Evolutionary conservation across 2,888 invertebrate species (phyloP).

Genomic region (Microctonus aethiopoides): DNA sequence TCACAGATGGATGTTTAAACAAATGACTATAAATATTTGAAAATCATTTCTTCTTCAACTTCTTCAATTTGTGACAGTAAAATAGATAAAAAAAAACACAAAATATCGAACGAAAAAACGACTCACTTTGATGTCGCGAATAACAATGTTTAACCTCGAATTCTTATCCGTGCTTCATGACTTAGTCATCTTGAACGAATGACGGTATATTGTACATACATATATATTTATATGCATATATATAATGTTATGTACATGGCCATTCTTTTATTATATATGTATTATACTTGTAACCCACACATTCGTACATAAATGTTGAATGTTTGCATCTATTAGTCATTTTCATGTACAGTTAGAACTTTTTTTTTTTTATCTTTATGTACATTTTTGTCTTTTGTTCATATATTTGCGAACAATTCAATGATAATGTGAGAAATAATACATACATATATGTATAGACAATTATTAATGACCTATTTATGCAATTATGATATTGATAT

Average conservation of each 20-base stretch:
- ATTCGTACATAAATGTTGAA: not conserved
- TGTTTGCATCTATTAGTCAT: not conserved
- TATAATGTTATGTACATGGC: not conserved
- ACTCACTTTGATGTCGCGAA: not conserved
- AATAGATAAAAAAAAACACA: no score
- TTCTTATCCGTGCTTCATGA: not conserved
- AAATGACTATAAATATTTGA: no score
- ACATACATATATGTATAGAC: not conserved
- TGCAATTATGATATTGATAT: not conserved
- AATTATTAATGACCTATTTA: no score
- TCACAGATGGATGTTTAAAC: no score
- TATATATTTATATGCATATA: no score
- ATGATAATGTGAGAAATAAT: not conserved
- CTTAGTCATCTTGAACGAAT: not conserved
- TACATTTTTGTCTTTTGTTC: not conserved
- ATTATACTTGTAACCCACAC: no score
- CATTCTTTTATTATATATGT: no score
- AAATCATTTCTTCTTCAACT: no score
- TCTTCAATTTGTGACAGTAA: no score
- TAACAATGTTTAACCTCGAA: not conserved
- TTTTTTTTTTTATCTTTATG: not conserved
- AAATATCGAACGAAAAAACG: no score
- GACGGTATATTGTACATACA: not conserved
- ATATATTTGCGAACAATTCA: not conserved
- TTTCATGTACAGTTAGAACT: not conserved